phyloP scores from a whole-genome alignment of 2,888 invertebrate species.

The Anticlea derivata region DNA sequence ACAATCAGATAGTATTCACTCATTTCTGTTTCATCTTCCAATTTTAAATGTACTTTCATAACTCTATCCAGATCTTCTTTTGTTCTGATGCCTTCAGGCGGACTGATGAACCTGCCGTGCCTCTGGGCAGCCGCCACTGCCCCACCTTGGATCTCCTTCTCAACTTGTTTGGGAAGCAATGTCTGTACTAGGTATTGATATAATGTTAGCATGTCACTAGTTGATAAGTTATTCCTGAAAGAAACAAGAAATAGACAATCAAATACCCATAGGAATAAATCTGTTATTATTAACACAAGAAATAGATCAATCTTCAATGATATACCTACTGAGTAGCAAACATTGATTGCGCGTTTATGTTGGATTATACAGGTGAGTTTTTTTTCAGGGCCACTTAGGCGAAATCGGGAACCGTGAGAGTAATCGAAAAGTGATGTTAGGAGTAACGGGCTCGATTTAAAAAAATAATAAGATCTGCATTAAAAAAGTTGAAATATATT shows the following conservation, averaged over 20 bases:
- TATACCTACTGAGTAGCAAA: no score
- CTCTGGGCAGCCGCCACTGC: constrained; percentile 80
- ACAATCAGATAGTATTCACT: constrained; percentile 90
- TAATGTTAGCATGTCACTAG: constrained; percentile 93
- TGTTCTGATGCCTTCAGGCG: constrained; percentile 68
- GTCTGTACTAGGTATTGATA: constrained; percentile 93
- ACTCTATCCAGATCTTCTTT: constrained; percentile 84
- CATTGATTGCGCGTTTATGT: no score
- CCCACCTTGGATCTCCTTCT: constrained; percentile 88
- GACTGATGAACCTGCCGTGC: constrained; percentile 76
- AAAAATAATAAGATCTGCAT: no score
- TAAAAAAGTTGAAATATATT: no score
- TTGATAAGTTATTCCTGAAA: constrained; percentile 93
- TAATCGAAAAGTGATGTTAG: no score
- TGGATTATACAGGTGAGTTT: no score
- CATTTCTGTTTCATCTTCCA: constrained; percentile 78
- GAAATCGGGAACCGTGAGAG: no score
- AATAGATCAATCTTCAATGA: no score
- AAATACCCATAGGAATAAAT: no score
- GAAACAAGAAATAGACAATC: neutral
- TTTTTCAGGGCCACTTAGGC: no score
- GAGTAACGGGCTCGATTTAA: no score
- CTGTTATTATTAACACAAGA: no score
- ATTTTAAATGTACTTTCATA: constrained; percentile 88
- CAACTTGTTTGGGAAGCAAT: constrained; percentile 90